Base-by-base conservation (phyloP, 2,113 vertebrate genomes). In the Sapajus apella region DNA sequence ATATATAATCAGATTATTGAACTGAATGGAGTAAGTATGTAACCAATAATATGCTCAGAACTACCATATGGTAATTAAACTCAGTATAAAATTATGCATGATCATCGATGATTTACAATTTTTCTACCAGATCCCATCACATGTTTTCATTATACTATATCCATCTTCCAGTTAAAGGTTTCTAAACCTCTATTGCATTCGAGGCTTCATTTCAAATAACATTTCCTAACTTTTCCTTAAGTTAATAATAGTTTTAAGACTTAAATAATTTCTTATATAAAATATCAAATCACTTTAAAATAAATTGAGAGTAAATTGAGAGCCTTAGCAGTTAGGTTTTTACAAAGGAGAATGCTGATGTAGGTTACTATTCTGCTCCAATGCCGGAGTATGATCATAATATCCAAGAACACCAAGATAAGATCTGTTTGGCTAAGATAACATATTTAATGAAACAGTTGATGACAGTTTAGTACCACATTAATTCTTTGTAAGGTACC, bases 401-500 rank as follows among this genome's bases (percentile, higher is more conserved):
- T 81, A 45, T 21, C 55, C 52, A 37, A 56, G 32, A 68, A 45
- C 21, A 8, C 35, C 68, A 14, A 37, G 45, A 70, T 79, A 45
- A 56, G 25, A 52, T n/a, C 23, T 68, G 3, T 61, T 80, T 35
- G 23, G 25, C 37, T 87, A n/a, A 83, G 12, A 86, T 40, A 56
- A 66, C 47, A 4, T 55, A 10, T 6, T 85, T 70, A 27, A 86
- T 72, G 90, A 68, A 80, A 68, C 21, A 32, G 30, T 97, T 85
- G 94, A 82, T 91, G 87, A 94, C 66, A 94, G 82, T 94, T 97
- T 80, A 91, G 86, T 94, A 73, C 72, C 75, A 75, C 82, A 85
- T 93, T 81, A 10, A 73, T 96, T 87, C 73, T 97, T 80, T 97
- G 66, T 97, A 97, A 94, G 90, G 35, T 86, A 82, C 27, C 84